phyloP scores from a whole-genome alignment of 2,113 vertebrate genomes.

The Chloebia gouldiae region DNA sequence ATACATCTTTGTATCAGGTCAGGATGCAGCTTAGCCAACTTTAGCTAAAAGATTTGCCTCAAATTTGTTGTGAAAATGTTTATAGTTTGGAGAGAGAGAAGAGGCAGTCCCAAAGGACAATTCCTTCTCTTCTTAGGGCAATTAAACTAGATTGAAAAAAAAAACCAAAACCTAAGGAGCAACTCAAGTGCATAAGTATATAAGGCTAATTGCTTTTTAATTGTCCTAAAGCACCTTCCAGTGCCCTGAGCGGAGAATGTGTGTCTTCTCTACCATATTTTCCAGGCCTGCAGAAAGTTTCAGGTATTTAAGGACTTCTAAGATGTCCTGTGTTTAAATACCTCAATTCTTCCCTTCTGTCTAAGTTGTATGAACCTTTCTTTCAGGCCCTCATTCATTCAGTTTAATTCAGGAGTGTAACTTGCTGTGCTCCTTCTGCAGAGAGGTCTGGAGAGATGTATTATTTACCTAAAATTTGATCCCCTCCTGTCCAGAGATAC shows the following conservation, averaged over 20 bases:
- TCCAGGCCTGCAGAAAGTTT: not conserved
- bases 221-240: not conserved
- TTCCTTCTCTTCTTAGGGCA: not conserved
- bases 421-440: not conserved
- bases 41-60: not conserved
- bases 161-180: not conserved
- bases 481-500: not conserved
- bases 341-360: not conserved
- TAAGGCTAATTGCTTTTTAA: not conserved
- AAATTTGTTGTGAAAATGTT: not conserved
- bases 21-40: not conserved
- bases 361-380: not conserved
- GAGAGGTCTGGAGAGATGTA: not conserved
- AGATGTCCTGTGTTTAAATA: not conserved
- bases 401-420: not conserved
- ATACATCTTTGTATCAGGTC: not conserved
- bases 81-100: not conserved
- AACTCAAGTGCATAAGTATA: not conserved
- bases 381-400: rapidly evolving
- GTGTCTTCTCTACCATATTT: not conserved
- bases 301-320: not conserved
- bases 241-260: not conserved
- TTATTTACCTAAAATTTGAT: not conserved
- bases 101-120: not conserved
- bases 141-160: not conserved